A percentile compares a stretch with the other conserved stretches of the same genome.
Conservation (phyloP, 1,140 invertebrate species). For the Mya arenaria region DNA sequence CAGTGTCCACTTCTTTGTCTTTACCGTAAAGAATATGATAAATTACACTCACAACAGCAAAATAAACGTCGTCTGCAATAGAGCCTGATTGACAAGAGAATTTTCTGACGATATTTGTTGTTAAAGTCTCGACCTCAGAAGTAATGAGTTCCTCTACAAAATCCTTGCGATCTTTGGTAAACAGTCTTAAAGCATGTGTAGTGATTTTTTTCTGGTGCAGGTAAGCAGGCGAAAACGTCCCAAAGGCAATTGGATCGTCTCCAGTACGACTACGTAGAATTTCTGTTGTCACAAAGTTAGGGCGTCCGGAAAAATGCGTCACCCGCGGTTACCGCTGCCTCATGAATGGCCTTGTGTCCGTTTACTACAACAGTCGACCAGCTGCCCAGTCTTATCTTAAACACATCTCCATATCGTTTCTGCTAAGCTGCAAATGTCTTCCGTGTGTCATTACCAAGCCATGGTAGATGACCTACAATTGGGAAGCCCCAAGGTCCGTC, state of each 20-base stretch:
- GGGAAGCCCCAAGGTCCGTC: conserved; percentile 63
- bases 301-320: conserved; percentile 52
- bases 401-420: conserved; percentile 53
- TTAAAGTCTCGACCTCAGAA: not conserved
- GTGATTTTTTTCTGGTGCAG: not conserved
- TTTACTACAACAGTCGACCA: conserved; percentile 39
- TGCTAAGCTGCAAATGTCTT: not conserved
- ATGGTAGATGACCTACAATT: conserved; percentile 56
- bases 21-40: not conserved
- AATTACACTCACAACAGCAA: not conserved
- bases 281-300: conserved; percentile 9
- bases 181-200: not conserved
- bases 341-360: conserved; percentile 37
- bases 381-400: conserved; percentile 38
- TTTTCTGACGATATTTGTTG: not conserved
- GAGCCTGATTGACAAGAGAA: too few relatives aligned
- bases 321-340: conserved; percentile 29
- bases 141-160: conserved; percentile 1
- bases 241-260: not conserved
- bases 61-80: not conserved
- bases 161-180: not conserved
- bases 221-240: not conserved
- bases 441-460: not conserved
- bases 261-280: not conserved
- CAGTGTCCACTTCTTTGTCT: not conserved